Conservation (phyloP, 2,797 vertebrate species). For the Adrianichthys oophorus region DNA sequence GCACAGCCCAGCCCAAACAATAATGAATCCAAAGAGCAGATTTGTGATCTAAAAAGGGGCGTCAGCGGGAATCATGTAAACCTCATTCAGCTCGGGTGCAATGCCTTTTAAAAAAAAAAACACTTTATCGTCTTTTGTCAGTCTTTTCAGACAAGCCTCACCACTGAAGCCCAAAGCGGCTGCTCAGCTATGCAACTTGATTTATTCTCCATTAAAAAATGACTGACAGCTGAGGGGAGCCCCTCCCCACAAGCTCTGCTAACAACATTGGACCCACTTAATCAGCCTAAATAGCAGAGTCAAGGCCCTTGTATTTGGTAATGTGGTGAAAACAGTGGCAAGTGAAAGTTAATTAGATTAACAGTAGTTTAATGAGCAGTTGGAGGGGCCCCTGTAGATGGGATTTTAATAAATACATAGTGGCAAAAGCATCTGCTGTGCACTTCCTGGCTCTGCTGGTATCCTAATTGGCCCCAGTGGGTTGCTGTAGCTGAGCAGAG, state of each 20-base stretch:
- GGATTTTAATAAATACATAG: slow-evolving; percentile 79
- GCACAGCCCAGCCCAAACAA: slow-evolving; percentile 57
- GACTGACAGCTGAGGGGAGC: slow-evolving; percentile 86
- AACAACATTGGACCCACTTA: slow-evolving; percentile 68
- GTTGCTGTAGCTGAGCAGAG: slow-evolving; percentile 65
- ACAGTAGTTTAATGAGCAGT: slow-evolving; percentile 77
- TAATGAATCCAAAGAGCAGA: slow-evolving; percentile 61
- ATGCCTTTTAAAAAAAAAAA: slow-evolving; percentile 41
- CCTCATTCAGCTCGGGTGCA: slow-evolving; percentile 34
- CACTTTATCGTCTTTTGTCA: slow-evolving; percentile 35
- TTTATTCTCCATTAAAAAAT: slow-evolving; percentile 56
- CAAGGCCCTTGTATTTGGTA: slow-evolving; percentile 74
- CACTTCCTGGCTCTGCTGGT: slow-evolving; percentile 74
- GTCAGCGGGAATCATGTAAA: slow-evolving; percentile 28
- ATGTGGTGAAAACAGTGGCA: slow-evolving; percentile 79
- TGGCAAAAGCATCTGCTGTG: slow-evolving; percentile 77
- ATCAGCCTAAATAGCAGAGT: slow-evolving; percentile 75
- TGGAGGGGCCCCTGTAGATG: slow-evolving; percentile 73
- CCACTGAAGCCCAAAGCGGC: slow-evolving; percentile 33
- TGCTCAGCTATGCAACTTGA: slow-evolving; percentile 43
- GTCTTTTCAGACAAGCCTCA: slow-evolving; percentile 26
- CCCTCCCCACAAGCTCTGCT: slow-evolving; percentile 62
- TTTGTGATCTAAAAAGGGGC: slow-evolving; percentile 43
- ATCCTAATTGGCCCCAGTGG: slow-evolving; percentile 81
- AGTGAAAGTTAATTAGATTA: slow-evolving; percentile 82